Base-by-base conservation (phyloP, 2,888 invertebrate species). In the Amaurobius ferox region DNA sequence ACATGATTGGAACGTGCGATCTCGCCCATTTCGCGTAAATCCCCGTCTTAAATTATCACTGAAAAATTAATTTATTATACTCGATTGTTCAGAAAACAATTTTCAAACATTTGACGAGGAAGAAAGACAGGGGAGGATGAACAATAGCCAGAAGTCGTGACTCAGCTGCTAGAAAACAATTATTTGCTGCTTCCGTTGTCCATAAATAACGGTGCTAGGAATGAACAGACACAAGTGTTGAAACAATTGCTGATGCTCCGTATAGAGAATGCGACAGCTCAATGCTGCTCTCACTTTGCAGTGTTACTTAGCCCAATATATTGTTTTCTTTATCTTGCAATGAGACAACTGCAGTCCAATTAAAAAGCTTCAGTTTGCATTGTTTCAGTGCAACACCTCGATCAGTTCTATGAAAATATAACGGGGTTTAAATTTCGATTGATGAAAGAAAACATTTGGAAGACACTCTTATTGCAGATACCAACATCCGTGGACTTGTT, bases 131-230 rank as follows among this genome's bases (percentile, higher is more conserved):
- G 16, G 32, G 13, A 32, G 35, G 30, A 67, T 67, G 19, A 67
- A 67, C 35, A 67, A 67, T 67, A 32, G n/a, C 32, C n/a, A 32
- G 19, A 32, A 13, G 35, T 67, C 66, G 66, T 67, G 35, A 67
- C 66, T 16, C 66, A 67, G 66, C 35, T 67, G 66, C 32, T 67
- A 29, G 29, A 67, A 67, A 67, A 67, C 66, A 67, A 67, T 67
- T 67, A 67, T 67, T 32, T 67, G 32, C 35, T 67, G 30, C 35
- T 67, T 67, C 66, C 66, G 76, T 66, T 76, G 76, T 40, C 66
- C 64, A 64, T 76, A 66, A 76, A 66, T 76, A 64, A 64, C 40
- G n/a, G 26, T 66, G 40, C 23, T 16, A 28, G 76, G 23, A 64
- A 30, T 71, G 13, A 30, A 40, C 40, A 48, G 29, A 30, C 23